These are phyloP conservation scores for Melangyna quadrimaculata DNA, from an alignment of 2,888 invertebrate genomes.

Conservation along the genomic window DNA sequence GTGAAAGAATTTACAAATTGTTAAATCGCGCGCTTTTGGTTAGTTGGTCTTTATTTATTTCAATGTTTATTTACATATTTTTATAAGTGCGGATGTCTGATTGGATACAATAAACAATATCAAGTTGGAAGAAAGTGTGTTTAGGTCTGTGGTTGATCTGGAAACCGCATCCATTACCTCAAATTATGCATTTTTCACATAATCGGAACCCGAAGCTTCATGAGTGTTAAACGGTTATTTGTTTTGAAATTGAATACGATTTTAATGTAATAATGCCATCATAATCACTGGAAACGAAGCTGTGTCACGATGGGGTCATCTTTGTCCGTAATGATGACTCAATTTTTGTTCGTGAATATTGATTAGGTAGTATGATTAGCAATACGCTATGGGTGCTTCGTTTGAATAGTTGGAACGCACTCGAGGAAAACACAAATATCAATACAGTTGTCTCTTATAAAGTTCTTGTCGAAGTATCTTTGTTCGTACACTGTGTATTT, in stretches of 20 bases:
- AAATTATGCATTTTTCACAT: background rate
- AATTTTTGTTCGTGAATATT: conserved; percentile 54
- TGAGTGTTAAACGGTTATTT: conserved; percentile 54
- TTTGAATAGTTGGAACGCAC: background rate
- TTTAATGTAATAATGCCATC: background rate
- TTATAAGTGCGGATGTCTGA: conserved; percentile 39
- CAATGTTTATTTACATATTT: conserved; percentile 20
- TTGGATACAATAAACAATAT: conserved; percentile 11
- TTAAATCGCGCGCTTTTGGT: conserved; percentile 64
- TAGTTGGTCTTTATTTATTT: conserved; percentile 44
- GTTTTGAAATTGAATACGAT: conserved; percentile 62
- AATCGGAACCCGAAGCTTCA: conserved; percentile 28
- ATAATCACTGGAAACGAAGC: conserved; percentile 22
- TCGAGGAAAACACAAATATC: background rate
- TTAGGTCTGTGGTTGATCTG: conserved; percentile 7
- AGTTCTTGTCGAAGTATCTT: background rate
- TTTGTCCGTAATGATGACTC: conserved; percentile 50
- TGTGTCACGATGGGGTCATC: conserved; percentile 45
- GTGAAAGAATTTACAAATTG: conserved; percentile 4
- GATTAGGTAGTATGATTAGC: conserved; percentile 34
- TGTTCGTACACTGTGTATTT: background rate
- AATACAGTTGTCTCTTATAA: background rate
- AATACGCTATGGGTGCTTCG: background rate
- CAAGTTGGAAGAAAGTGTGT: conserved; percentile 17
- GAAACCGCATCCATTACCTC: background rate